A percentile compares a stretch with the other conserved stretches of the same genome.
phyloP scores from a whole-genome alignment of 1,140 invertebrate species.

The Drosophila setifemur region DNA sequence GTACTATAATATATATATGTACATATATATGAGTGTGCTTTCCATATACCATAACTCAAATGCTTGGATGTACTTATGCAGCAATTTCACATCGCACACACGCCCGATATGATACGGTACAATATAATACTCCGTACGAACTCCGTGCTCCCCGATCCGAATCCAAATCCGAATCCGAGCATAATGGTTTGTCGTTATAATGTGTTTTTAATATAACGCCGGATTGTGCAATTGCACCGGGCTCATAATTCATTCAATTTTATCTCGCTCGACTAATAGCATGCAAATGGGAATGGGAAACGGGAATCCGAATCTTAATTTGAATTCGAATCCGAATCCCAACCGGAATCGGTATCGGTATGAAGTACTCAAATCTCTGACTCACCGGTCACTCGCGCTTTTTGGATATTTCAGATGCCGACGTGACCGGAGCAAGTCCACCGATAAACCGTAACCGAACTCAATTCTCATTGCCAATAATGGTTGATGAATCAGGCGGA shows the following conservation, averaged over 20 bases:
- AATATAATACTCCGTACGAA: no score
- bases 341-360: neutral
- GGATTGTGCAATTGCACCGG: neutral
- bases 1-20: conserved; percentile 14
- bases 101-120: conserved; percentile 13
- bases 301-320: conserved; percentile 27
- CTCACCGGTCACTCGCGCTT: conserved; percentile 25
- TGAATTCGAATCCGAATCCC: no score
- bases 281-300: conserved; percentile 43
- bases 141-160: conserved; percentile 12
- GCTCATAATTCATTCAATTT: conserved; percentile 19
- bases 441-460: conserved; percentile 2
- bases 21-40: neutral
- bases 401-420: conserved; percentile 15
- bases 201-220: conserved; percentile 27
- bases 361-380: neutral
- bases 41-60: conserved; percentile 34
- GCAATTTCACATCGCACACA: conserved; percentile 24
- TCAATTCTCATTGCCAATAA: neutral
- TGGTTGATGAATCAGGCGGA: neutral
- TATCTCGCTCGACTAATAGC: conserved; percentile 12
- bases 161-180: no score
- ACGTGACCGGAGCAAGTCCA: conserved; percentile 21
- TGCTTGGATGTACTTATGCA: conserved; percentile 23
- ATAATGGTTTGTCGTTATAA: conserved; percentile 30